Conservation (phyloP, 1,140 invertebrate genomes). For the Triops cancriformis region DNA sequence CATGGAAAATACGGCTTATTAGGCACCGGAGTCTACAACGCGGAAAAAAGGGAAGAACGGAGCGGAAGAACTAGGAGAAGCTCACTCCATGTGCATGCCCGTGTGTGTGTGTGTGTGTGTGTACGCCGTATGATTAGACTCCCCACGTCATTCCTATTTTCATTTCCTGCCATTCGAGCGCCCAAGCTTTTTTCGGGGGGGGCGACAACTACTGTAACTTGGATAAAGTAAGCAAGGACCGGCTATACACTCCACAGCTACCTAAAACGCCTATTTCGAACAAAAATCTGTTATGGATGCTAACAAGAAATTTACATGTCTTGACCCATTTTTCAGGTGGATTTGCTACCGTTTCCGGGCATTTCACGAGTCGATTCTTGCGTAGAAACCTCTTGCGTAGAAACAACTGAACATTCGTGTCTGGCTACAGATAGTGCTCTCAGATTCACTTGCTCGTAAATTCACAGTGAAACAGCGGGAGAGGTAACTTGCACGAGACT, state of each 20-base stretch:
- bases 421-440: too few relatives aligned
- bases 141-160: slow-evolving; percentile 13
- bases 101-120: background rate
- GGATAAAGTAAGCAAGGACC: background rate
- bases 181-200: background rate
- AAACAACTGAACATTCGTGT: too few relatives aligned
- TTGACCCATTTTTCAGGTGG: too few relatives aligned
- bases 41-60: background rate
- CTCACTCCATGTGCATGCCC: background rate
- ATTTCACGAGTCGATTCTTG: too few relatives aligned
- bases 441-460: too few relatives aligned
- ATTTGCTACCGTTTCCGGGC: too few relatives aligned
- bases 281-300: too few relatives aligned
- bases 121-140: background rate
- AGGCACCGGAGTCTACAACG: background rate
- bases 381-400: too few relatives aligned
- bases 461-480: too few relatives aligned
- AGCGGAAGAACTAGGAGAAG: background rate
- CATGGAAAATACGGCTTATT: background rate
- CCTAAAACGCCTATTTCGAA: too few relatives aligned
- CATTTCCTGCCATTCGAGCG: background rate
- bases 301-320: too few relatives aligned
- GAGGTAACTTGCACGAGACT: too few relatives aligned
- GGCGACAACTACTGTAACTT: background rate
- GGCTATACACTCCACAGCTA: background rate